Base-by-base conservation (phyloP, 2,797 vertebrate genomes). In the Enteromius thamalakanensis region DNA sequence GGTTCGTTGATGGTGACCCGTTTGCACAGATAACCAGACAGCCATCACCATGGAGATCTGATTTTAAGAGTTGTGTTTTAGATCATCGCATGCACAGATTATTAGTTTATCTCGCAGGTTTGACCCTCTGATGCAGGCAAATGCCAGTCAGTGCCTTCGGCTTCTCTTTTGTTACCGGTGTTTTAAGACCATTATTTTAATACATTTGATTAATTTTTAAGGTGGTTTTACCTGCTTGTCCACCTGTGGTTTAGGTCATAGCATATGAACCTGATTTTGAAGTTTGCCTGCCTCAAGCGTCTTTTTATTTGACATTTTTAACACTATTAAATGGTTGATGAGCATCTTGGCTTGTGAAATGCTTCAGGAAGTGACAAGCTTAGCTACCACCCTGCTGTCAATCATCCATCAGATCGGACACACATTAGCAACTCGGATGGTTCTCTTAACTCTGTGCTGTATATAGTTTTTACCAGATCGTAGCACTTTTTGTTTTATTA, bases 401-500 rank as follows among this genome's bases (percentile, higher is more conserved):
- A 51, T 71, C 77, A 75, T 55, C 68, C 49, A 19, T 80, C 42
- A 78, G 64, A 74, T 87, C 23, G 47, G 49, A 55, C 68, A 86
- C 23, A 51, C 12, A 34, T 75, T 83, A 80, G 67, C 26, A 91
- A 95, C 94, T 95, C 92, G 93, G 93, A 95, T 84, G 87, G 88
- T 94, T 76, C 92, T 90, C 93, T 3, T 88, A 93, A 89, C 87
- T 94, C 90, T 91, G 64, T 82, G 49, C 94, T 96, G 96, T 97
- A 96, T 92, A 95, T 96, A 97, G 96, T 97, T 97, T 95, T 95
- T 84, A 87, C 84, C 65, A 67, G 85, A 94, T 95, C 95, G 93
- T 95, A 95, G 96, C 97, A 97, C 96, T 84, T 83, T 96, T 97
- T 96, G 96, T 96, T 97, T 97, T 96, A 96, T 97, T 97, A 96